A percentile compares a stretch with the other conserved stretches of the same genome.
Evolutionary conservation across 37 sponge, comb jelly and placozoan genomes (phyloP).

Genomic region (Chondrilla cf. caribensis): DNA sequence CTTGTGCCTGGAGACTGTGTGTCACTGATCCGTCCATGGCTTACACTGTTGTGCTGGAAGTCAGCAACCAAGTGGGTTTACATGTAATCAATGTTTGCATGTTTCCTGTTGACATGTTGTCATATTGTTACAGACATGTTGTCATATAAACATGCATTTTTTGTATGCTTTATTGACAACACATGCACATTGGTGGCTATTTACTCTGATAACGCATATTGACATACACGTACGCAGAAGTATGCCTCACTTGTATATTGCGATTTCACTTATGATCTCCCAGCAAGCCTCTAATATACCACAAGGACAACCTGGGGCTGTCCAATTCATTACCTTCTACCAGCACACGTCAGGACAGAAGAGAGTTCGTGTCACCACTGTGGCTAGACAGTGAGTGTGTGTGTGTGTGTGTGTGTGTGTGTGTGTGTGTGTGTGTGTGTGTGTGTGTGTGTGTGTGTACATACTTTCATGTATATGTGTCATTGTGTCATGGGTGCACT

Average conservation of each 20-base stretch:
- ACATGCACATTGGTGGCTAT: too few relatives aligned
- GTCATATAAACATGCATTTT: too few relatives aligned
- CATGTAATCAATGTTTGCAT: not conserved
- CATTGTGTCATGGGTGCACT: not conserved
- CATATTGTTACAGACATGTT: too few relatives aligned
- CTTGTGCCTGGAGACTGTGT: constrained; percentile 91
- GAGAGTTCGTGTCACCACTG: constrained; percentile 95
- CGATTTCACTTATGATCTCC: too few relatives aligned
- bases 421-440: constrained; percentile 20
- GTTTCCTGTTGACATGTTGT: too few relatives aligned
- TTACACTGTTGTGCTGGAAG: constrained; percentile 85
- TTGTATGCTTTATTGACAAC: too few relatives aligned
- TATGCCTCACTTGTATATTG: too few relatives aligned
- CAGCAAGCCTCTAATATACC: constrained; percentile 81
- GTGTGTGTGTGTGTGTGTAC: constrained; percentile 17
- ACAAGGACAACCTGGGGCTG: constrained; percentile 78
- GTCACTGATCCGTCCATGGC: constrained; percentile 80
- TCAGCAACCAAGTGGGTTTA: constrained; percentile 72
- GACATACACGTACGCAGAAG: too few relatives aligned
- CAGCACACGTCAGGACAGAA: constrained; percentile 92
- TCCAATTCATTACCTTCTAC: constrained; percentile 98
- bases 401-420: constrained; percentile 28
- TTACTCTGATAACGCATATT: too few relatives aligned
- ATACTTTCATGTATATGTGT: too few relatives aligned
- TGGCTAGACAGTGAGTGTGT: constrained; percentile 91